Evolutionary conservation across 2,888 invertebrate species (phyloP).

Genomic region (Thelaira solivaga): DNA sequence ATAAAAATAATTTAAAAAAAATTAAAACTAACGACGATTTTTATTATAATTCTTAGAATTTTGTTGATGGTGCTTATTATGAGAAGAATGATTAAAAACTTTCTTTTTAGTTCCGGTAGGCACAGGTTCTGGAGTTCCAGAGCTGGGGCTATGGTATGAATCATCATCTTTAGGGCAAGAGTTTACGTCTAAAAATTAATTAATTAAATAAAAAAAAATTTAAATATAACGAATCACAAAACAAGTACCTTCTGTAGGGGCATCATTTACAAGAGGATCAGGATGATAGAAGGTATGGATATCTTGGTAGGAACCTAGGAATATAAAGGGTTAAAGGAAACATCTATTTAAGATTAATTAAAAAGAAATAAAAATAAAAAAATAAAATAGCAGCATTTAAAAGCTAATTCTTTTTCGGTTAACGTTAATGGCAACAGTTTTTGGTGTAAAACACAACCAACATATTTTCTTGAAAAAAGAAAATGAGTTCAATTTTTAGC

Average conservation of each 20-base stretch:
- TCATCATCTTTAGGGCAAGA: constrained; percentile 62
- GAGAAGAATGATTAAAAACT: constrained; percentile 38
- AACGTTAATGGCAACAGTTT: too few relatives aligned
- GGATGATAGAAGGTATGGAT: constrained; percentile 65
- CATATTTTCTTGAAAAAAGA: too few relatives aligned
- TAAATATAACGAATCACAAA: not conserved
- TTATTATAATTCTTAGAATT: constrained; percentile 68
- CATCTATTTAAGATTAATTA: not conserved
- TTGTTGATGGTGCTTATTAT: constrained; percentile 63
- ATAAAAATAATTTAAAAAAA: not conserved
- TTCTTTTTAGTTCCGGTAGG: constrained; percentile 47
- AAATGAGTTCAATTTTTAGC: too few relatives aligned
- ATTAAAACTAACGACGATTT: constrained; percentile 66
- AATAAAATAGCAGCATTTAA: too few relatives aligned
- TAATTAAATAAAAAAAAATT: not conserved
- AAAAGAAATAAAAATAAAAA: too few relatives aligned
- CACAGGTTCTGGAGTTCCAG: constrained; percentile 31
- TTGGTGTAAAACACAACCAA: too few relatives aligned
- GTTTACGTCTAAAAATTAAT: constrained; percentile 62
- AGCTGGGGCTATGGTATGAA: constrained; percentile 39
- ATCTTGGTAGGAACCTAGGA: constrained; percentile 69
- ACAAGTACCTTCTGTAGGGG: constrained; percentile 31
- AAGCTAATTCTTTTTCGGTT: too few relatives aligned
- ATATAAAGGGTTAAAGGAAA: not conserved
- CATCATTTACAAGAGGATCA: constrained; percentile 61